A percentile compares a stretch with the other conserved stretches of the same genome.
phyloP scores from a whole-genome alignment of 2,888 invertebrate genomes.

The Oscheius onirici region DNA sequence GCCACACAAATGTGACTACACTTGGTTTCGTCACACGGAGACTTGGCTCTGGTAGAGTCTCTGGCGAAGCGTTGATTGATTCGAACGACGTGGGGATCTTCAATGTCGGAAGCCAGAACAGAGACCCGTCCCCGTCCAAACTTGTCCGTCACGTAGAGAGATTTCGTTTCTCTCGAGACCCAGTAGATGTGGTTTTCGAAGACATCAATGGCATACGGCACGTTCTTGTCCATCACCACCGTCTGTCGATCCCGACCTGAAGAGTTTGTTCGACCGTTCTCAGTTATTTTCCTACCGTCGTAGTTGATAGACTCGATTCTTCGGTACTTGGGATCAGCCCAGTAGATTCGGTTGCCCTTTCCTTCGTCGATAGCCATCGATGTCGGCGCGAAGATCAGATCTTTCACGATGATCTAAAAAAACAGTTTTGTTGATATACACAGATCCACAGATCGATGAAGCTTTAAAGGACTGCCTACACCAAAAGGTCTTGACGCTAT shows the following conservation, averaged over 20 bases:
- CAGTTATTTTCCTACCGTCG: constrained; percentile 76
- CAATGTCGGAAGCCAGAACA: constrained; percentile 83
- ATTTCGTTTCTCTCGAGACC: constrained; percentile 89
- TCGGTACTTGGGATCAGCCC: constrained; percentile 93
- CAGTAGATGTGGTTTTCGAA: constrained; percentile 92
- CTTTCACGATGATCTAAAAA: constrained; percentile 79
- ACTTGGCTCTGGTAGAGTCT: constrained; percentile 46
- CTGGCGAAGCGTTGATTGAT: constrained; percentile 67
- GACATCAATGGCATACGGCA: constrained; percentile 80
- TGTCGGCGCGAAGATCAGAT: constrained; percentile 85
- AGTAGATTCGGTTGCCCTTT: constrained; percentile 89
- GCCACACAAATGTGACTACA: constrained; percentile 93
- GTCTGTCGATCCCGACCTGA: constrained; percentile 56
- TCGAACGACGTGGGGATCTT: constrained; percentile 86
- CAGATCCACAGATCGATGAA: no score
- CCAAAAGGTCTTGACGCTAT: no score
- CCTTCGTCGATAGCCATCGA: constrained; percentile 89
- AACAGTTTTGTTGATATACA: no score
- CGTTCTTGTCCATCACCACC: constrained; percentile 57
- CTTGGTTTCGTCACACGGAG: constrained; percentile 78
- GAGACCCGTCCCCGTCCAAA: constrained; percentile 93
- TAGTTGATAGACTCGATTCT: constrained; percentile 84
- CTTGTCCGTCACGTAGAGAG: constrained; percentile 85
- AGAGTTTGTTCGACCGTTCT: not conserved
- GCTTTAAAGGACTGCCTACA: no score